These are phyloP conservation scores for Nephrocerus scutellatus DNA, from an alignment of 2,888 invertebrate genomes.

Conservation along the genomic window DNA sequence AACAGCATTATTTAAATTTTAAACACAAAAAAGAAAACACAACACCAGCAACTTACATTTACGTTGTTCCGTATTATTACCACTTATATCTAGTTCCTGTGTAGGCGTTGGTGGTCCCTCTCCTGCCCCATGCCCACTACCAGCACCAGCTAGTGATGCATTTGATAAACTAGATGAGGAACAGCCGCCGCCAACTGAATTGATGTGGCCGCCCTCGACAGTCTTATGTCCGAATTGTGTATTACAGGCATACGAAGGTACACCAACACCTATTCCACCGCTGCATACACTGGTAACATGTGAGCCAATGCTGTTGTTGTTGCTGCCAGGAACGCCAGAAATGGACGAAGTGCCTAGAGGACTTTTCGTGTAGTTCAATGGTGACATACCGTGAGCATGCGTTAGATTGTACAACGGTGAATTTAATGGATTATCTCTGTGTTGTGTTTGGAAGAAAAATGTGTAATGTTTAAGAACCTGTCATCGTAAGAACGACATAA, in stretches of 20 bases:
- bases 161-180: conserved; percentile 32
- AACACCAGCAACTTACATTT: conserved; percentile 58
- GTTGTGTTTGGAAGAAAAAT: background rate
- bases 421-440: conserved; percentile 43
- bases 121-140: conserved; percentile 28
- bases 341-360: no score
- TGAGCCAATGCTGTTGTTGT: no score
- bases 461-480: background rate
- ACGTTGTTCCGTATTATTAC: conserved; percentile 53
- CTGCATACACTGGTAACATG: conserved; percentile 29
- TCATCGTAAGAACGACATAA: no score
- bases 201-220: conserved; percentile 33
- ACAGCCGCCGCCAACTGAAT: conserved; percentile 32
- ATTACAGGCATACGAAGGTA: conserved; percentile 39
- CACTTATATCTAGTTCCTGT: conserved; percentile 61
- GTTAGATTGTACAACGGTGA: conserved; percentile 45
- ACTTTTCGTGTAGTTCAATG: conserved; percentile 44
- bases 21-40: background rate
- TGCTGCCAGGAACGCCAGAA: no score
- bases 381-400: conserved; percentile 43
- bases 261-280: conserved; percentile 23
- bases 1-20: background rate
- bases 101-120: conserved; percentile 73
- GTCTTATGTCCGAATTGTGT: conserved; percentile 43
- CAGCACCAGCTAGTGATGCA: conserved; percentile 24